These are phyloP conservation scores for Oscheius sp. DNA, from an alignment of 2,888 invertebrate species.

Conservation along the genomic window DNA sequence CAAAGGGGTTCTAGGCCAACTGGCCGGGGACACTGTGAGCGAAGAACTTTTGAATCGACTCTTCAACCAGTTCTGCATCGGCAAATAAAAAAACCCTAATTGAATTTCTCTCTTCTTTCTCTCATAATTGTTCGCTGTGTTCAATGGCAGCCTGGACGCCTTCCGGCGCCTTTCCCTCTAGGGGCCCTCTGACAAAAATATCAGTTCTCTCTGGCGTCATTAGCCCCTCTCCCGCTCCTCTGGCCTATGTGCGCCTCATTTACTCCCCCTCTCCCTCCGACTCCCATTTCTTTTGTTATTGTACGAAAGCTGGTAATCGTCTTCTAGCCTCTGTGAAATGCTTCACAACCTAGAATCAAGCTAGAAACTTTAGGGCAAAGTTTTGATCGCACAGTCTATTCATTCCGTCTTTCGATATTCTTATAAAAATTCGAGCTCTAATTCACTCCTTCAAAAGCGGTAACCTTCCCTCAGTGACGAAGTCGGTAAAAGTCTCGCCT, in stretches of 20 bases:
- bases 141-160: conserved; percentile 10
- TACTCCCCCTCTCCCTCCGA: conserved; percentile 21
- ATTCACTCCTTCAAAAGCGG: no score
- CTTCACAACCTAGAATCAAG: no score
- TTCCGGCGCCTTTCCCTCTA: neutral
- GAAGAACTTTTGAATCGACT: conserved; percentile 86
- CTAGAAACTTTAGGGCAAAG: no score
- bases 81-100: conserved; percentile 78
- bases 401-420: no score
- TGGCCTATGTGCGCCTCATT: conserved; percentile 1
- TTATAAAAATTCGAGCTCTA: no score
- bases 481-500: no score
- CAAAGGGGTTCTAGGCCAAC: conserved; percentile 81
- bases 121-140: conserved; percentile 12
- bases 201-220: conserved; percentile 17
- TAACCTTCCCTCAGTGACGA: no score
- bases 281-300: neutral
- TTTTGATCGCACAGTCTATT: no score
- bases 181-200: conserved; percentile 18
- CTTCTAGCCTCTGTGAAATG: no score
- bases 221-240: conserved; percentile 7
- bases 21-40: conserved; percentile 83
- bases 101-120: neutral
- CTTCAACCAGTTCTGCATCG: conserved; percentile 88
- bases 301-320: neutral